phyloP scores from a whole-genome alignment of 2,797 vertebrate genomes.

The Myotis daubentonii region DNA sequence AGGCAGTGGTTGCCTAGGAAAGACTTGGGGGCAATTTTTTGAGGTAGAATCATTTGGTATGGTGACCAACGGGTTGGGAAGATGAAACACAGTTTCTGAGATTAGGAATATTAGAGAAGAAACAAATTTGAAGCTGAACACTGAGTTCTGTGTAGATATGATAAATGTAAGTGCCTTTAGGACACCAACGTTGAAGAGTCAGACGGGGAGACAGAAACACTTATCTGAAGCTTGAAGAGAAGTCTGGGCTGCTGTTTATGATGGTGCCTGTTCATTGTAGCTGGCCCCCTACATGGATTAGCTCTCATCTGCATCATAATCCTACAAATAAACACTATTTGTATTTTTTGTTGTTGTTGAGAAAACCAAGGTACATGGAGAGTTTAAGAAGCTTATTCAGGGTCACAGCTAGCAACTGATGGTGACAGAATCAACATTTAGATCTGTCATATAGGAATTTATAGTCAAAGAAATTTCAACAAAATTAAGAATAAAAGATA shows the following conservation, averaged over 20 bases:
- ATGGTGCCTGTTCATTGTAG: neutral
- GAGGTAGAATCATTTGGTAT: neutral
- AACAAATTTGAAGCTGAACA: neutral
- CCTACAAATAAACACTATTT: neutral
- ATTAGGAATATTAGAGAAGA: neutral
- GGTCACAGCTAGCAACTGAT: neutral
- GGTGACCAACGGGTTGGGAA: neutral
- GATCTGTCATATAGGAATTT: neutral
- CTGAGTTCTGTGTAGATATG: neutral
- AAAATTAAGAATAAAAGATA: constrained; percentile 27
- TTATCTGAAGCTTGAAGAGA: neutral
- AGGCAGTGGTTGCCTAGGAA: neutral
- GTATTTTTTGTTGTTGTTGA: neutral
- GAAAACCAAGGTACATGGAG: neutral
- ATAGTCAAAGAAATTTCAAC: neutral
- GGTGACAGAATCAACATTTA: constrained; percentile 35
- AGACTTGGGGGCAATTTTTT: neutral
- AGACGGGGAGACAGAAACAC: neutral
- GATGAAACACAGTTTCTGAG: neutral
- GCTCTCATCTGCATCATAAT: neutral
- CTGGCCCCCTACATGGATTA: neutral
- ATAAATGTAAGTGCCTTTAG: neutral
- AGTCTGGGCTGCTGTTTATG: neutral
- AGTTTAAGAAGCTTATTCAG: neutral
- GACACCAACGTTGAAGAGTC: neutral